phyloP scores from a whole-genome alignment of 1,140 invertebrate species.

The Leptinotarsa lineolata region DNA sequence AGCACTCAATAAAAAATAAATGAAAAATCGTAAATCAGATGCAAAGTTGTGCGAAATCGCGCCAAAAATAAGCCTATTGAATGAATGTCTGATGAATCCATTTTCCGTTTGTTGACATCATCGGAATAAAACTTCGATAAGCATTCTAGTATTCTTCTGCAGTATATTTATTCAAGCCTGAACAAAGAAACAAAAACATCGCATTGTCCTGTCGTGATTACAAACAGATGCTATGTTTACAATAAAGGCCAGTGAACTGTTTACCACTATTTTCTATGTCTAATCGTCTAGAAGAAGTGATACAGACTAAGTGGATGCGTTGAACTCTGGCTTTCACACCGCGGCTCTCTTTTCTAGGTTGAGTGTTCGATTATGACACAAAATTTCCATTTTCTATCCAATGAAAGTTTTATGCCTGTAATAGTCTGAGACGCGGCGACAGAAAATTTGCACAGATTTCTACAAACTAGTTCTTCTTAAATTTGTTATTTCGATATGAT shows the following conservation, averaged over 20 bases:
- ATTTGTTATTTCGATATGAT: too few species aligned
- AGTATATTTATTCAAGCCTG: slow-evolving; percentile 18
- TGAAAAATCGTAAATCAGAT: too few species aligned
- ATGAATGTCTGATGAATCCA: background rate
- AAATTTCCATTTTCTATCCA: background rate
- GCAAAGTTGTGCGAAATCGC: too few species aligned
- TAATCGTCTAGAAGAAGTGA: slow-evolving; percentile 3
- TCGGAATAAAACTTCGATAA: slow-evolving; percentile 5
- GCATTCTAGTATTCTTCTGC: background rate
- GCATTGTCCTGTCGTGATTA: slow-evolving; percentile 15
- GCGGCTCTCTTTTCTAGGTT: background rate
- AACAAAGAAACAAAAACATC: slow-evolving; percentile 15
- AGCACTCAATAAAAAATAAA: too few species aligned
- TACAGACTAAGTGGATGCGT: slow-evolving; percentile 3
- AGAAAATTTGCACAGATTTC: too few species aligned
- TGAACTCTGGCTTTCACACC: background rate
- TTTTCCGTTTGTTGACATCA: background rate
- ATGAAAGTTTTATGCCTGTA: too few species aligned
- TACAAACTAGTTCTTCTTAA: too few species aligned
- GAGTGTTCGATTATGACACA: background rate
- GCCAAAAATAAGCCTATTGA: background rate
- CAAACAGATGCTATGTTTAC: slow-evolving; percentile 18
- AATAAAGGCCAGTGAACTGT: slow-evolving; percentile 10
- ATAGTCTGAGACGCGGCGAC: too few species aligned
- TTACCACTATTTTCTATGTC: slow-evolving; percentile 7